Evolutionary conservation across 1,140 invertebrate genomes (phyloP).

Genomic region (Ruditapes philippinarum): DNA sequence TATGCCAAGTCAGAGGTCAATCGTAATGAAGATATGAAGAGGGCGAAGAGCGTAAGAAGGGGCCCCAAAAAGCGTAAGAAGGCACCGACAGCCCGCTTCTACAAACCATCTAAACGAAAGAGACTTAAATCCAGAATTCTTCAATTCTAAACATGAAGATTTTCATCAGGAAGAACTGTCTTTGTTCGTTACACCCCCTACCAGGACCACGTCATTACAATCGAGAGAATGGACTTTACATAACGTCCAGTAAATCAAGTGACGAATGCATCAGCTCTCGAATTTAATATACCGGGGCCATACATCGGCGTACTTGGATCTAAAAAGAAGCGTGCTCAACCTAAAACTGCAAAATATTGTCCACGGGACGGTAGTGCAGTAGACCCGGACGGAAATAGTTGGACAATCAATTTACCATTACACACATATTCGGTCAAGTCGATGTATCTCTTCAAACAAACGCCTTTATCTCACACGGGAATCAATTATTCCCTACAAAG

Average conservation of each 20-base stretch:
- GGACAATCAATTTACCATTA: constrained; percentile 25
- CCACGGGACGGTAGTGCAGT: neutral
- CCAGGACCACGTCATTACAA: constrained; percentile 10
- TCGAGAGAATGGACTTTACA: constrained; percentile 51
- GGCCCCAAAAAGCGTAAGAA: neutral
- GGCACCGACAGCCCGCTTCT: neutral
- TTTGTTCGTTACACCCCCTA: no score
- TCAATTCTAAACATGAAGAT: neutral
- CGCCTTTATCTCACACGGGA: constrained; percentile 11
- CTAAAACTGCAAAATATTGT: no score
- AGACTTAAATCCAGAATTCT: neutral
- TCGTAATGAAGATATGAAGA: neutral
- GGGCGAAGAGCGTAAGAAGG: no score
- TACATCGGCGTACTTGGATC: no score
- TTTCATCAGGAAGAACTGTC: no score
- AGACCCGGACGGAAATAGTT: neutral
- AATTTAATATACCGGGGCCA: constrained; percentile 47
- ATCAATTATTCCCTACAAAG: constrained; percentile 66
- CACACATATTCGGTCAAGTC: constrained; percentile 14
- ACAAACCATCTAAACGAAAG: no score
- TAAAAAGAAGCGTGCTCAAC: no score
- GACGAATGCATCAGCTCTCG: no score
- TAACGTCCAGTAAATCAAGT: no score
- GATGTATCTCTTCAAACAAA: constrained; percentile 60
- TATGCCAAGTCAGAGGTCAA: constrained; percentile 31